phyloP scores from a whole-genome alignment of 2,888 invertebrate species.

The Malachius bipustulatus region DNA sequence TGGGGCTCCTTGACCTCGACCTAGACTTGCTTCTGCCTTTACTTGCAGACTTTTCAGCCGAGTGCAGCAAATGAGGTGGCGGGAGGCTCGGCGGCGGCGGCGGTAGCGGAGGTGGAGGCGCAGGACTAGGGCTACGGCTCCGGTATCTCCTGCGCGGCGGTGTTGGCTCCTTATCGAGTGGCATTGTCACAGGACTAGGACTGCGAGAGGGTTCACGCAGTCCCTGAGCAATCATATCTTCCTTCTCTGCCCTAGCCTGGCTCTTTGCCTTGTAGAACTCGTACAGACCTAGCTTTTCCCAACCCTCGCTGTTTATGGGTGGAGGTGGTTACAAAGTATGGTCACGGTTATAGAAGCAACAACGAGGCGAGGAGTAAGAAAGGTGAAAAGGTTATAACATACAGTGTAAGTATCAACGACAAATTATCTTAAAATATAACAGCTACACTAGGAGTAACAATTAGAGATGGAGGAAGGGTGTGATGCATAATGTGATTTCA shows the following conservation, averaged over 20 bases:
- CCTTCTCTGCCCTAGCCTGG: slow-evolving; percentile 76
- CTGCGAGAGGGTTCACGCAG: slow-evolving; percentile 60
- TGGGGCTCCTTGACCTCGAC: slow-evolving; percentile 41
- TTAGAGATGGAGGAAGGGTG: too few species aligned
- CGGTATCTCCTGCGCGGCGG: slow-evolving; percentile 66
- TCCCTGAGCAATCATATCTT: slow-evolving; percentile 67
- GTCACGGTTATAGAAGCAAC: too few species aligned
- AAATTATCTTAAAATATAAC: too few species aligned
- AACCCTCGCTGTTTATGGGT: slow-evolving; percentile 76
- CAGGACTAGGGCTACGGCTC: slow-evolving; percentile 43
- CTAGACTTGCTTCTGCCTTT: slow-evolving; percentile 40
- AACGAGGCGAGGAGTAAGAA: too few species aligned
- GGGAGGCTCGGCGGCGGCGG: too few species aligned
- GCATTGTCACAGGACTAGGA: slow-evolving; percentile 65
- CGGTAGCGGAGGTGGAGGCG: slow-evolving; percentile 18
- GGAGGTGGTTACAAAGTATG: too few species aligned
- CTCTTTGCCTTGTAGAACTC: slow-evolving; percentile 97
- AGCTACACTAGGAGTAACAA: too few species aligned
- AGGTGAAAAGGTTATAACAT: too few species aligned
- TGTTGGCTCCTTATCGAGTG: slow-evolving; percentile 57
- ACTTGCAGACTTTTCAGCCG: slow-evolving; percentile 28
- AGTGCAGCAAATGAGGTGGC: too few species aligned
- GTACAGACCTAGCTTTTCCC: slow-evolving; percentile 95
- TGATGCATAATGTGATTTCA: too few species aligned
- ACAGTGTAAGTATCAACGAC: too few species aligned